Percentiles rank a stretch among this genome's conserved stretches.
phyloP scores from a whole-genome alignment of 2,113 vertebrate species.

The human (Homo sapiens) region GRCh38 chr5:165035501-165036000 shows the following conservation, averaged over 20 bases:
- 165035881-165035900: not conserved
- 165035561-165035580: not conserved
- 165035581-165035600: not conserved
- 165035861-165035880: not conserved
- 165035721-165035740: not conserved
- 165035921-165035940: not conserved
- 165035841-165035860: not conserved
- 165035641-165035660: not conserved
- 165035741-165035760: not conserved
- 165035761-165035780: not conserved
- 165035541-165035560: not conserved
- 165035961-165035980: not conserved
- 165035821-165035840: not conserved
- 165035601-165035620: not conserved
- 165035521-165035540: accelerated
- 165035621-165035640: not conserved
- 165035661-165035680: not conserved
- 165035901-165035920: not conserved
- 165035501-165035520: not conserved
- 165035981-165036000: not conserved
- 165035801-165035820: not conserved
- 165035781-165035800: not conserved
- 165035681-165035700: not conserved
- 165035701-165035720: not conserved
- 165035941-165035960: not conserved